phyloP scores from a whole-genome alignment of 2,797 vertebrate genomes.

The Muscicapa striata region DNA sequence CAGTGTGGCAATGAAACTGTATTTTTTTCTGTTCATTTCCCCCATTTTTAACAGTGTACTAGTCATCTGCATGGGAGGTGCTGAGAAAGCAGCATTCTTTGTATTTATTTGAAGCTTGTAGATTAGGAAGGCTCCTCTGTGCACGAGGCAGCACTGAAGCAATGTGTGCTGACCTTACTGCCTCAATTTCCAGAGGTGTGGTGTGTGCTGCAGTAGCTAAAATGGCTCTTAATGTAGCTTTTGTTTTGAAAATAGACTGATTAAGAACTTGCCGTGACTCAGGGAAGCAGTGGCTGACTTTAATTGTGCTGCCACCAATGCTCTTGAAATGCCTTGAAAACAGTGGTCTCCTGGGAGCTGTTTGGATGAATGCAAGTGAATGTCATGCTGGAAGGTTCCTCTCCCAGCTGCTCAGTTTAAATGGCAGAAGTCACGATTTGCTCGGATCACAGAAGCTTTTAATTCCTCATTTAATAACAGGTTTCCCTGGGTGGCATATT shows the following conservation, averaged over 20 bases:
- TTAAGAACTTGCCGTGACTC: not conserved
- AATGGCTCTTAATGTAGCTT: slow-evolving; percentile 21
- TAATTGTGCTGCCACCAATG: slow-evolving; percentile 35
- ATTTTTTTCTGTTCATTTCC: not conserved
- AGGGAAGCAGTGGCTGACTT: not conserved
- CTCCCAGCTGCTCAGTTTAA: slow-evolving; percentile 47
- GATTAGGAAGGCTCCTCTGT: not conserved
- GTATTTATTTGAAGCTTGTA: not conserved
- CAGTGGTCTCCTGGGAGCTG: slow-evolving; percentile 18
- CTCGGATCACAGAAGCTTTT: slow-evolving; percentile 37
- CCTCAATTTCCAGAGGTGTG: not conserved
- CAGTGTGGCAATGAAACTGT: not conserved
- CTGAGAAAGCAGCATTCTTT: not conserved
- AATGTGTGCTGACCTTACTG: not conserved
- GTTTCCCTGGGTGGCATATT: not conserved
- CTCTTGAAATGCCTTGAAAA: slow-evolving; percentile 53
- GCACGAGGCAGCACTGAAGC: not conserved
- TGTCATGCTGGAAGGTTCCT: slow-evolving; percentile 35
- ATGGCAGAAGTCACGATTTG: slow-evolving; percentile 28
- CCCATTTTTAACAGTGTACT: not conserved
- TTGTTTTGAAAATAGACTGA: slow-evolving; percentile 50
- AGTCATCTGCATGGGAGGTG: not conserved
- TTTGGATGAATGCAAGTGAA: slow-evolving; percentile 27
- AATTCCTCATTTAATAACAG: slow-evolving; percentile 49
- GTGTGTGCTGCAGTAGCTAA: not conserved